Base-by-base conservation (phyloP, 2,797 vertebrate species). In the Pygocentrus nattereri region DNA sequence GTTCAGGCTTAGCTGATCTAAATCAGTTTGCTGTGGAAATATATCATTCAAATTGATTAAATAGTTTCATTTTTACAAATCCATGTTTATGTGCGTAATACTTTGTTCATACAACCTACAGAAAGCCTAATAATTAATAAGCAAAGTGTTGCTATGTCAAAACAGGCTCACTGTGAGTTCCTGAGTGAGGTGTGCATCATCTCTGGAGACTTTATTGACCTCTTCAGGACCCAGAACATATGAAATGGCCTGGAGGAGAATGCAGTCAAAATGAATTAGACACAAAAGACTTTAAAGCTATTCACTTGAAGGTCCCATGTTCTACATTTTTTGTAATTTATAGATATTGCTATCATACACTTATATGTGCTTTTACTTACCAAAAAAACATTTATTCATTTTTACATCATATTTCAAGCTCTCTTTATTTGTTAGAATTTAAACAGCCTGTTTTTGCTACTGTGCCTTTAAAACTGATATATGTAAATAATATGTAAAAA, bases 161-260 rank as follows among this genome's bases (percentile, higher is more conserved):
- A 76, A 79, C 23, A 64, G 1, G 91, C 86, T 87, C 25, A 95
- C 97, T 77, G 88, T 93, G 82, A 97, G 92, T 19, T 95, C 96
- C 76, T 94, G 95, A 87, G 84, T 94, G 78, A 92, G 44, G 80
- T 94, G 93, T 71, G 93, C 95, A 30, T 96, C 91, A 89, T 96
- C 92, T 87, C 88, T 93, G 50, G 94, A 86, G 70, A 96, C 10
- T 84, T 89, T 95, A 56, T 92, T 87, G 50, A 89, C 88, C 90
- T 95, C 94, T 88, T 95, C 97, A 41, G 96, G 91, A 50, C 98
- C 97, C 13, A 96, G 89, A 23, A 88, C 90, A 70, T 88, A 85
- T 80, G 97, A 97, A 89, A 99, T 95, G 61, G 89, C 91, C 98
- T 99, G 80, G 70, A 85, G 6, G 49, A 76, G 30, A 13, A 80